Conservation (phyloP, 1,140 invertebrate species). For the Drosophila virilis region DNA sequence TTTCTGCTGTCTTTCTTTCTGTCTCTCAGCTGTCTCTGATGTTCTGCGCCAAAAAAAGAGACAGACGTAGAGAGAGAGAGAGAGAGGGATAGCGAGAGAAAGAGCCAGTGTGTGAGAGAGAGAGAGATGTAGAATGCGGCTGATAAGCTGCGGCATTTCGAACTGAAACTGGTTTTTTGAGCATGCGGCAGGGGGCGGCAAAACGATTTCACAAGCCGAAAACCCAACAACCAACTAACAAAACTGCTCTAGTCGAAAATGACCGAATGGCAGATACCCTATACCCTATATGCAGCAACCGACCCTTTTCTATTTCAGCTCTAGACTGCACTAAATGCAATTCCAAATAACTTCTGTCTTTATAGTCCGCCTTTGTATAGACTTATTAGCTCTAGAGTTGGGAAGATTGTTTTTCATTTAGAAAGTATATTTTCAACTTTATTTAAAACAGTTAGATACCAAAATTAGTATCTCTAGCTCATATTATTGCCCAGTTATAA, state of each 20-base stretch:
- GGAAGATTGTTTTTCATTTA: too few species aligned
- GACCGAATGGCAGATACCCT: not conserved
- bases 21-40: not conserved
- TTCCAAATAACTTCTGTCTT: too few species aligned
- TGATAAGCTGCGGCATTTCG: conserved; percentile 40
- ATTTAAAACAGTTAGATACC: too few species aligned
- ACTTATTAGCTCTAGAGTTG: too few species aligned
- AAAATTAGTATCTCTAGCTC: too few species aligned
- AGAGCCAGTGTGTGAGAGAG: not conserved
- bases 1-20: conserved; percentile 22
- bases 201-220: conserved; percentile 44
- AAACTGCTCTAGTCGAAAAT: conserved; percentile 2
- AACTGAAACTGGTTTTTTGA: conserved; percentile 41
- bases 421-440: too few species aligned
- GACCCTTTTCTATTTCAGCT: too few species aligned
- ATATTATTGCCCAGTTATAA: too few species aligned
- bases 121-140: conserved; percentile 33
- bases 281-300: too few species aligned
- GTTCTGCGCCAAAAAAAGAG: conserved; percentile 1
- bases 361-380: too few species aligned
- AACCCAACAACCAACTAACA: conserved; percentile 13
- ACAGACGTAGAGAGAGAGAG: not conserved
- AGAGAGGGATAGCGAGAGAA: not conserved
- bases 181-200: conserved; percentile 19
- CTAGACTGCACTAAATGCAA: too few species aligned